Base-by-base conservation (phyloP, 2,888 invertebrate species). In the Listrodromus nycthemerus region DNA sequence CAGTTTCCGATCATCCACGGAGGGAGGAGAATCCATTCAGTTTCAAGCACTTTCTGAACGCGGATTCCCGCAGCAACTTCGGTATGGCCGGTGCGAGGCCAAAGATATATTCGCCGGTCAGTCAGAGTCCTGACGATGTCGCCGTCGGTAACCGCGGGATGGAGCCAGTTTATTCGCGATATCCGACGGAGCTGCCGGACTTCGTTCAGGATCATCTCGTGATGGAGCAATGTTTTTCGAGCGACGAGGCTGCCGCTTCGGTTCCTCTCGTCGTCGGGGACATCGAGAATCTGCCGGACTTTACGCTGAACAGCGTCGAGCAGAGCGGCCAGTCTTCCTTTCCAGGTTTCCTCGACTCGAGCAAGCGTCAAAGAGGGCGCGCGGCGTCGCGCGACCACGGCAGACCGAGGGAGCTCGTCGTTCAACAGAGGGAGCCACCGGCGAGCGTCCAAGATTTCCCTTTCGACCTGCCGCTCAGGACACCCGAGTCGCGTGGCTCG, bases 201-300 rank as follows among this genome's bases (percentile, higher is more conserved):
- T 98, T 98, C 94, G 98, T 98, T 73, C 98, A 98, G 92, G 98
- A 98, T 93, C 98, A 98, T 93, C 95, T 97, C 93, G 95, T 97
- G 87, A 96, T 97, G 52, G 97, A 97, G 91, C 96, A 97, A 89
- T 96, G 96, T 85, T 96, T 96, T 92, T 94, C 96, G 89, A 92
- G 91, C 73, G 88, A 89, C 19, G 88, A 89, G 69, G 85, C 87
- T 21, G 84, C 85, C 45, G 82, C 58, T 21, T 8, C 55, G 48
- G 33, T 45, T 3, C 91, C 89, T 89, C 94, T 95, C 61, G 94
- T 94, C 6, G 74, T 85, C 24, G 67, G 95, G 66, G 95, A 96
- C 89, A 93, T 96, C 86, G 95, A 96, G 89, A 96, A 96, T 93
- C 94, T 96, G 86, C 96, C 96, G 0, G 96, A 96, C 92, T 96